These are phyloP conservation scores for Perizoma affinitatum DNA, from an alignment of 2,888 invertebrate genomes.

Conservation along the genomic window DNA sequence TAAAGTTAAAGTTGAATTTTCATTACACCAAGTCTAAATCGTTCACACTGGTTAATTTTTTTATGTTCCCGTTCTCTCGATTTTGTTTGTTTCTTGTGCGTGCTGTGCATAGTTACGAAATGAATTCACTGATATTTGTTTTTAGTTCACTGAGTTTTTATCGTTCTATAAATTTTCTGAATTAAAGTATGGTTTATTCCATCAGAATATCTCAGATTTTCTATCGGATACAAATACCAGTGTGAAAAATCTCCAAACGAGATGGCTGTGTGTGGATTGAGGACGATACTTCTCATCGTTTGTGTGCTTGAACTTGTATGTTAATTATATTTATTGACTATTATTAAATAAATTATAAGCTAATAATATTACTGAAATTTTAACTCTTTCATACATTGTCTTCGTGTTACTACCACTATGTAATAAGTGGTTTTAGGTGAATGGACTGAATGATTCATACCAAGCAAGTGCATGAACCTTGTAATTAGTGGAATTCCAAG, in stretches of 20 bases:
- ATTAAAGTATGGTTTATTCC: slow-evolving; percentile 33
- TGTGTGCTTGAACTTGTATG: slow-evolving; percentile 77
- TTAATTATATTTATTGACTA: slow-evolving; percentile 27
- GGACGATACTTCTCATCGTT: slow-evolving; percentile 75
- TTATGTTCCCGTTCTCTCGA: too few species aligned
- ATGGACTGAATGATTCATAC: not conserved
- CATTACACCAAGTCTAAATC: too few species aligned
- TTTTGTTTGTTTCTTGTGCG: too few species aligned
- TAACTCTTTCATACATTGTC: slow-evolving; percentile 8
- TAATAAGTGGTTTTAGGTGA: not conserved
- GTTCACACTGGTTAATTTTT: too few species aligned
- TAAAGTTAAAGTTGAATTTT: too few species aligned
- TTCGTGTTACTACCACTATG: not conserved
- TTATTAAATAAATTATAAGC: slow-evolving; percentile 13
- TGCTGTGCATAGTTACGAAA: too few species aligned
- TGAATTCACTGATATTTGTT: not conserved
- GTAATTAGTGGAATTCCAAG: not conserved
- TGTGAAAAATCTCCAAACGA: slow-evolving; percentile 38
- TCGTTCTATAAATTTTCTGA: slow-evolving; percentile 16
- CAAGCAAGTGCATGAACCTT: not conserved
- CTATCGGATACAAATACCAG: slow-evolving; percentile 14
- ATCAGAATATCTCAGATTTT: slow-evolving; percentile 9
- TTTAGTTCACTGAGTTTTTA: not conserved
- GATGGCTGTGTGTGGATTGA: slow-evolving; percentile 79
- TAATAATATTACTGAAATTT: not conserved